phyloP scores from a whole-genome alignment of 2,113 vertebrate species.

The Collichthys lucidus region DNA sequence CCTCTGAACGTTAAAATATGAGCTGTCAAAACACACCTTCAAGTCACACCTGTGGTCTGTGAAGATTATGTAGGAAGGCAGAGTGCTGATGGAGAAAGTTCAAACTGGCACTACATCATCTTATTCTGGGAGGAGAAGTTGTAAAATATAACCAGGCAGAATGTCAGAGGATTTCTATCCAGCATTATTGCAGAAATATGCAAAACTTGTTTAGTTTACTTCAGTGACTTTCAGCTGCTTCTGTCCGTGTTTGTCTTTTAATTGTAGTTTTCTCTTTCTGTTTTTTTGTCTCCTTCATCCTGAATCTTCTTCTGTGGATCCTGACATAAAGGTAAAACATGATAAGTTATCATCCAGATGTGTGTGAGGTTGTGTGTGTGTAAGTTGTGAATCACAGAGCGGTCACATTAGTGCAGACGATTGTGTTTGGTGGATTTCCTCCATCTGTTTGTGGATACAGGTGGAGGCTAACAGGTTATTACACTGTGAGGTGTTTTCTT shows the following conservation, averaged over 20 bases:
- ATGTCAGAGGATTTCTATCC: too few relatives aligned
- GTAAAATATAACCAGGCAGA: neutral
- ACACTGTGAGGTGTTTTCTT: too few relatives aligned
- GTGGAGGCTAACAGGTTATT: neutral
- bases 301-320: conserved; percentile 2
- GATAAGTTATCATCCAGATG: neutral
- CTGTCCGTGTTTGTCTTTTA: neutral
- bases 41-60: neutral
- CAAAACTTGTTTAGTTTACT: neutral
- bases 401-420: neutral
- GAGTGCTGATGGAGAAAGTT: conserved; percentile 5
- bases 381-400: neutral
- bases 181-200: neutral
- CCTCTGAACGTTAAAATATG: neutral
- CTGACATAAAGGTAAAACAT: conserved; percentile 23
- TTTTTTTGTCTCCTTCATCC: conserved; percentile 6
- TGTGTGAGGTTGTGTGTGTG: neutral
- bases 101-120: neutral
- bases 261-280: conserved; percentile 2
- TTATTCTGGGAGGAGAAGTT: neutral
- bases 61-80: neutral
- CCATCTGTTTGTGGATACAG: neutral
- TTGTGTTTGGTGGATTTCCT: neutral
- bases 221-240: neutral
- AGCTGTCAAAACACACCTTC: neutral